Evolutionary conservation across 2,797 vertebrate species (phyloP), one percentile per base, ranked within the genome.

Genomic region (Sebastes oblongus): DNA sequence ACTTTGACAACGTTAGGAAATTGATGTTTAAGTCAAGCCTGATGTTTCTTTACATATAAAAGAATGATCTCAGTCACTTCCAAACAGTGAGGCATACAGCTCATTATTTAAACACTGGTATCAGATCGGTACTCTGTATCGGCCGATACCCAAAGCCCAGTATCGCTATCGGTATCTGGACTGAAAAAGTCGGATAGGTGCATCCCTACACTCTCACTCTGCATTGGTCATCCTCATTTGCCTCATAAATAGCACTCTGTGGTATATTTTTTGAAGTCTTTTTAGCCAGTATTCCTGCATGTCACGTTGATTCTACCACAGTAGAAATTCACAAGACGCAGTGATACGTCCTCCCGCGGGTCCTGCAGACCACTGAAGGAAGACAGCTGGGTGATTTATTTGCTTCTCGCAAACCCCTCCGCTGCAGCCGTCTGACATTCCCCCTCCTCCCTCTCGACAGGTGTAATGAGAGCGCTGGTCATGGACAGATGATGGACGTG

Each of bases 401-500:
- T 54, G 60, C 68, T 74, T 55, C 29, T 77, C 24, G 1, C 55
- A 14, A 54, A 75, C 69, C 55, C 27, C 81, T 77, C 72, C 29
- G 4, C 18, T 50, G 46, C 83, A 42, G 39, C 67, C 9, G 1
- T 36, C 83, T 91, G 64, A 90, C 73, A 9, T 6, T 13, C 22
- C 22, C 59, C 65, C 65, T 3, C 62, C 50, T 13, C 27, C 72
- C 32, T 55, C 72, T 73, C 62, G 0, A 0, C 94, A 97, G 97
- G 82, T 88, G 95, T 96, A 93, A 95, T 94, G 92, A 64, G 66
- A 92, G 88, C 84, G 87, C 96, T 93, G 87, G 98, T 97, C 97
- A 96, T 91, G 95, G 93, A 92, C 95, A 97, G 96, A 92, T 97
- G 96, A 99, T 99, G 98, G 98, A 99, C 92, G 96, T 98, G 86